These are phyloP conservation scores for Cricetomys ansorgei DNA, from an alignment of 2,113 vertebrate genomes.

Conservation along the genomic window DNA sequence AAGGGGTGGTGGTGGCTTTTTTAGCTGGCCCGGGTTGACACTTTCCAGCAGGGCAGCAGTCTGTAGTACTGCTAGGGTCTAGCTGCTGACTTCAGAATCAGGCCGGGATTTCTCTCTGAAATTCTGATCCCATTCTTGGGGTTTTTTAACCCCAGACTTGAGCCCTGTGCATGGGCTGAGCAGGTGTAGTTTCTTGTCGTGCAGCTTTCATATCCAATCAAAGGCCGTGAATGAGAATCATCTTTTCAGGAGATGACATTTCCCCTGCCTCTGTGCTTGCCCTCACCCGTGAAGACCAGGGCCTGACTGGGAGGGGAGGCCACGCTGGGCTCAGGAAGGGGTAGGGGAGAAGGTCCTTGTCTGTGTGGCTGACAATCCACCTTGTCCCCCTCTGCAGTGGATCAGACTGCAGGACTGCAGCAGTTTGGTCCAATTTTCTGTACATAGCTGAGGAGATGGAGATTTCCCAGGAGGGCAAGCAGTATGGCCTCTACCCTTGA, in stretches of 20 bases:
- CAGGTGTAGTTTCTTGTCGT: not conserved
- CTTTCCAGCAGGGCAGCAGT: not conserved
- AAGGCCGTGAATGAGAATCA: not conserved
- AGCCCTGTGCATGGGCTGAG: not conserved
- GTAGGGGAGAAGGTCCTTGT: accelerated
- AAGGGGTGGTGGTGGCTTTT: not conserved
- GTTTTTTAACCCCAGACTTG: not conserved
- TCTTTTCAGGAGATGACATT: not conserved
- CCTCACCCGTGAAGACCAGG: not conserved
- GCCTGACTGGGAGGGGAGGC: not conserved
- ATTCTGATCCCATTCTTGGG: not conserved
- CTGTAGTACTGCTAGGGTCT: not conserved
- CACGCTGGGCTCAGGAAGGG: not conserved
- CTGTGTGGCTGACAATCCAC: not conserved
- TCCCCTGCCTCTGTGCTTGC: not conserved
- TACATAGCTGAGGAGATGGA: not conserved
- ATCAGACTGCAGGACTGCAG: not conserved
- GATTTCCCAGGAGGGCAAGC: not conserved
- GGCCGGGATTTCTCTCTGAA: not conserved
- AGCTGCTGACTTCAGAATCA: not conserved
- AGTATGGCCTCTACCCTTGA: not conserved
- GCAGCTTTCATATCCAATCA: not conserved
- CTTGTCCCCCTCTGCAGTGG: not conserved
- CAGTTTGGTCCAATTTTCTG: not conserved
- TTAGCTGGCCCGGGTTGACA: not conserved